Evolutionary conservation across 2,888 invertebrate species (phyloP).

Genomic region (Acanthococcus lagerstroemiae): DNA sequence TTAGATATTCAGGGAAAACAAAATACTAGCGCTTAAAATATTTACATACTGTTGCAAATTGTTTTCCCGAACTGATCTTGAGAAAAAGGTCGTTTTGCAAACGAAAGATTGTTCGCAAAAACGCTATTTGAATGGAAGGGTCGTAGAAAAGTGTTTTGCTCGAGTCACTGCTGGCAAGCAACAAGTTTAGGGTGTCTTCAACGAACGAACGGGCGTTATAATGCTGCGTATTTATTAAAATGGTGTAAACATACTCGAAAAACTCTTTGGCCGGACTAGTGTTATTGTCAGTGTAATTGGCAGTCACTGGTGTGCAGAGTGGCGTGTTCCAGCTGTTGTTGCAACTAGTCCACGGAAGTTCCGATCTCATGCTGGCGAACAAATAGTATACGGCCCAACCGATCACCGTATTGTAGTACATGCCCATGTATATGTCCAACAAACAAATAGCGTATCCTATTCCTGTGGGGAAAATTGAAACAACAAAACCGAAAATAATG

Average conservation of each 20-base stretch:
- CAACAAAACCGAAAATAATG: no score
- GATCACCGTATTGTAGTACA: slow-evolving; percentile 96
- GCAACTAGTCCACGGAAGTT: slow-evolving; percentile 80
- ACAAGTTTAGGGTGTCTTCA: not conserved
- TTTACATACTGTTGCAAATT: no score
- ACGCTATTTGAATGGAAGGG: no score
- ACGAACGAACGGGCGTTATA: not conserved
- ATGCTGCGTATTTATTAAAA: not conserved
- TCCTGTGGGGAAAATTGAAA: no score
- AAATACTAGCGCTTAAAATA: no score
- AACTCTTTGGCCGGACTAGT: slow-evolving; percentile 79
- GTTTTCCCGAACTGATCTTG: no score
- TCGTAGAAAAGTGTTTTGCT: not conserved
- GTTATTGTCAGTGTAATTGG: slow-evolving; percentile 47
- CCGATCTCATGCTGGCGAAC: slow-evolving; percentile 66
- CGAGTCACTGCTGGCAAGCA: not conserved
- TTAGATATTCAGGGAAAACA: no score
- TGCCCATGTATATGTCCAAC: slow-evolving; percentile 89
- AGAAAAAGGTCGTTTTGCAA: no score
- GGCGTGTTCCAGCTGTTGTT: slow-evolving; percentile 78
- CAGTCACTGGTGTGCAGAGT: slow-evolving; percentile 58
- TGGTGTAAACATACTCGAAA: slow-evolving; percentile 61
- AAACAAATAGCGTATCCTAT: slow-evolving; percentile 93
- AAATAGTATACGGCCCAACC: slow-evolving; percentile 91
- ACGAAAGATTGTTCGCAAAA: not conserved